Evolutionary conservation across 2,797 vertebrate genomes (phyloP).

Genomic region (Hybognathus amarus): DNA sequence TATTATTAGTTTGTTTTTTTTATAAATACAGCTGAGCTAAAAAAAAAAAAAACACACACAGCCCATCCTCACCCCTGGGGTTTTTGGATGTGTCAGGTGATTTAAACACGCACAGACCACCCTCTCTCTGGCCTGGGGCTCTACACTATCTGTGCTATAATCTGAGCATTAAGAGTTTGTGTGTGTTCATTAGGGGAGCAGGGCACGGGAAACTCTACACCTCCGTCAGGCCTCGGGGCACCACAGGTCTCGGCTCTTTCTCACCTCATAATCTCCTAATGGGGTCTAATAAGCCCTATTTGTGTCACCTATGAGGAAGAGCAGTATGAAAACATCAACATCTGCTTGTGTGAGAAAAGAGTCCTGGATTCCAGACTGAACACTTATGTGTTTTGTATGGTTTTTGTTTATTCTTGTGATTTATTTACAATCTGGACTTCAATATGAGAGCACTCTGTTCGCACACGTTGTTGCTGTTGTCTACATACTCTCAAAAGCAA

Average conservation of each 20-base stretch:
- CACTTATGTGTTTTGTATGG: background rate
- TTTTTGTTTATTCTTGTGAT: background rate
- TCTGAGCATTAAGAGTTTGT: slow-evolving; percentile 47
- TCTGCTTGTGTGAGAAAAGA: slow-evolving; percentile 52
- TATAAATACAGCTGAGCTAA: background rate
- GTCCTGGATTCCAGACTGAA: slow-evolving; percentile 10
- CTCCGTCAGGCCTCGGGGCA: slow-evolving; percentile 62
- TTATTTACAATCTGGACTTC: slow-evolving; percentile 19
- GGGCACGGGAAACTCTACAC: slow-evolving; percentile 56
- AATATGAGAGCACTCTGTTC: background rate
- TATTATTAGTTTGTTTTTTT: too few species aligned
- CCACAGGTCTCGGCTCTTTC: slow-evolving; percentile 76
- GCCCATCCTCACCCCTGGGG: slow-evolving; percentile 91
- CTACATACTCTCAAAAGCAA: background rate
- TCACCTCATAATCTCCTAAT: slow-evolving; percentile 77
- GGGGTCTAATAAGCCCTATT: slow-evolving; percentile 77
- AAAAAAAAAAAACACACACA: slow-evolving; percentile 55
- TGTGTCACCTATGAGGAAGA: slow-evolving; percentile 69
- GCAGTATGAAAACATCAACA: slow-evolving; percentile 9
- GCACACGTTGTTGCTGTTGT: background rate
- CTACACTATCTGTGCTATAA: slow-evolving; percentile 51
- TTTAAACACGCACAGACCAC: slow-evolving; percentile 36
- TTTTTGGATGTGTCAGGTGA: slow-evolving; percentile 96
- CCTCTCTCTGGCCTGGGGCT: slow-evolving; percentile 40
- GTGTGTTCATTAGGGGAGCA: slow-evolving; percentile 29